Base-by-base conservation (phyloP, 2,888 invertebrate genomes). In the Apantesis nais region DNA sequence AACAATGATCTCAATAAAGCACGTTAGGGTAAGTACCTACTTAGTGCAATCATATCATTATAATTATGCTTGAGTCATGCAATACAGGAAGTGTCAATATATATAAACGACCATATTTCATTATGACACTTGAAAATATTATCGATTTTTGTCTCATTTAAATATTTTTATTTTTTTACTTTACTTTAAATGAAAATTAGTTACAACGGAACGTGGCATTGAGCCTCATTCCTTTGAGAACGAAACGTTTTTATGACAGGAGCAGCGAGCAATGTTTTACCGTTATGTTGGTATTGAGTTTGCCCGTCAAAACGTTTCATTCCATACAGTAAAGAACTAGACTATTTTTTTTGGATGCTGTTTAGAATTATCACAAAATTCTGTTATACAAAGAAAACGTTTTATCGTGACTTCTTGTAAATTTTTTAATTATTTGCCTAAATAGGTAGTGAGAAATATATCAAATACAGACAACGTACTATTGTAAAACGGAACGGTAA, bases 401-500 rank as follows among this genome's bases (percentile, higher is more conserved):
- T n/a, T 25, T 25, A 3, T 25, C 25, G 12, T 12, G 9, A 5
- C 25, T 25, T 3, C 11, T 55, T 12, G 39, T 39, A 55, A 55
- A 12, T 55, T 55, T 0, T 25, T 25, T 25, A 12, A n/a, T 12
- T 55, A 25, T 55, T 25, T 25, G 4, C 4, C 11, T 3, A 4
- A 55, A 55, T 55, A 25, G 4, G 1, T 55, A 25, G 3, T 5
- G 2, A 25, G 25, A 55, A 55, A 55, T 4, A 55, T 55, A 12
- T 55, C 14, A 14, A 55, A 25, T 25, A 14, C 31, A 48, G 22
- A 12, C 52, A 34, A 48, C 5, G 31, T 52, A 12, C 41, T 60
- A 34, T 9, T 39, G 72, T 68, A 41, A 8, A 83, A 84, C 74
- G 80, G 68, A 88, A 85, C 83, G 83, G 63, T 78, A 86, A 86